Evolutionary conservation across 2,888 invertebrate species (phyloP), one percentile per base, ranked within the genome.

Genomic region (Lissonota sp.): DNA sequence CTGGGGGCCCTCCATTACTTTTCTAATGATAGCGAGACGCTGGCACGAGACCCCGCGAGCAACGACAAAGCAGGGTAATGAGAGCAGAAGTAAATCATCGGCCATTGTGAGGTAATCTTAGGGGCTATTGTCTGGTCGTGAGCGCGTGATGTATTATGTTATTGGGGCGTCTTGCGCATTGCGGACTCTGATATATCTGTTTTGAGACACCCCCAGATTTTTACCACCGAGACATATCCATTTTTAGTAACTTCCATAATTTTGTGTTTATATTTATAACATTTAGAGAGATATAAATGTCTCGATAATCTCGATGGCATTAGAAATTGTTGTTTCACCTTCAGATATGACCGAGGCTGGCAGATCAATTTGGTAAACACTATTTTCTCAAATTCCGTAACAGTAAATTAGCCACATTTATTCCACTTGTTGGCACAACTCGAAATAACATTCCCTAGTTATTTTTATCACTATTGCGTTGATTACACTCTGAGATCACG

Each of bases 41-140:
- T 86, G 88, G 86, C 88, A 87, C 89, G 67, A 75, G n/a, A n/a
- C 60, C 60, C 74, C 73, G 77, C 66, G 62, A 86, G 83, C 88
- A 84, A 88, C 89, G 90, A 92, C 91, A 92, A 91, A 90, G 90
- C 90, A 88, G 88, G 91, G 91, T 92, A 92, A 92, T 92, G 92
- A 92, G 91, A 92, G 90, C 90, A 91, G 91, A 91, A 91, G 91
- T 91, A 91, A 92, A 92, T 92, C 92, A 92, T 92, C 90, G 89
- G 80, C 91, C 88, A 92, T 92, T 92, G 92, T 92, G 88, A 88
- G 90, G 90, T 91, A 92, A 92, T 92, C 91, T 87, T 87, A 72
- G 79, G 87, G 88, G 83, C 88, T 91, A 92, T 92, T 92, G 92
- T 92, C 90, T 91, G 91, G 84, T 86, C 86, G 86, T 86, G 84